Conservation (phyloP, 2,888 invertebrate species). For the Orthonychiurus folsomi region DNA sequence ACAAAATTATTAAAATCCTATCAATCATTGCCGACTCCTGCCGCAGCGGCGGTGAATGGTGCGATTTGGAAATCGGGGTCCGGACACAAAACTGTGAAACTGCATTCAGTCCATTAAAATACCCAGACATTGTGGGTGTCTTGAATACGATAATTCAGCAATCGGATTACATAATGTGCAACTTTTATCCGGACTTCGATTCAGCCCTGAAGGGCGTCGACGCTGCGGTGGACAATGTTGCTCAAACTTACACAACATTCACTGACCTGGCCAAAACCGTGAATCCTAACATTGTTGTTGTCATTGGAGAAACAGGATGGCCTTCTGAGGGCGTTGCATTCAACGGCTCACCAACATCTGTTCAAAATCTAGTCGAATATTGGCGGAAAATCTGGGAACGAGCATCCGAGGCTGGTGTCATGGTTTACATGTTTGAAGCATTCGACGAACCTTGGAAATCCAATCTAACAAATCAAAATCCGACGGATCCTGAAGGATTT, state of each 20-base stretch:
- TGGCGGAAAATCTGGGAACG: neutral
- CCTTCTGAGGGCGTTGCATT: neutral
- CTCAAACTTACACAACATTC: neutral
- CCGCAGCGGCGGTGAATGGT: neutral
- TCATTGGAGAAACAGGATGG: neutral
- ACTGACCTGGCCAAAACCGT: neutral
- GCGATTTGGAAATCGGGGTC: constrained; percentile 1
- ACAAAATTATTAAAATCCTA: neutral
- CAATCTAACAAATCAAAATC: neutral
- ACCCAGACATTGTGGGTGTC: too few species aligned
- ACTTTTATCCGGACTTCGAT: neutral
- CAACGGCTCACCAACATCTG: neutral
- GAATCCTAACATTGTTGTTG: neutral
- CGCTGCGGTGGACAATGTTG: neutral
- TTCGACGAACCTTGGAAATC: constrained; percentile 3
- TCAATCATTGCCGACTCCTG: neutral
- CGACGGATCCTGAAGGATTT: neutral
- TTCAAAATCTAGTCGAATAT: neutral
- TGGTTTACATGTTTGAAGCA: neutral
- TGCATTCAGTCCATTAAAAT: too few species aligned
- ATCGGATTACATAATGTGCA: neutral
- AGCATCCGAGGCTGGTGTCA: neutral
- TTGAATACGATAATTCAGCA: too few species aligned
- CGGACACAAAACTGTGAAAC: neutral
- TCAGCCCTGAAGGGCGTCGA: neutral